Conservation (phyloP, 2,113 vertebrate genomes). For the Helogale parvula region DNA sequence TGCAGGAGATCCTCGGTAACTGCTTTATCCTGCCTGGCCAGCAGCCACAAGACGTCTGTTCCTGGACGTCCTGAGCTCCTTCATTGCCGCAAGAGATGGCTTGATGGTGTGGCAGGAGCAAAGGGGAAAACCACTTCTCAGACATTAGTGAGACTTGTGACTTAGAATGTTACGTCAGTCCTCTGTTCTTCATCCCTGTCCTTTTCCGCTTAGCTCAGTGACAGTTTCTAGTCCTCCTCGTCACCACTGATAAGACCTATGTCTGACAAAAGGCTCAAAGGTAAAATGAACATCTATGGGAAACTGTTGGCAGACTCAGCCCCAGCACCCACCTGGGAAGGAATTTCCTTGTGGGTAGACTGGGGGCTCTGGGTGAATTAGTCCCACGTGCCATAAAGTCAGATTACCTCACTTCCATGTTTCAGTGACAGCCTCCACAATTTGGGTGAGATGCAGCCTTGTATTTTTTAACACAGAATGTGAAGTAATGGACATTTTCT, state of each 20-base stretch:
- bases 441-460: background rate
- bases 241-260: background rate
- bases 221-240: background rate
- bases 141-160: background rate
- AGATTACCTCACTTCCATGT: background rate
- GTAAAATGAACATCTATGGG: background rate
- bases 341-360: background rate
- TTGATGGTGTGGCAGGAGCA: background rate
- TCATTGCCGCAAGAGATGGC: background rate
- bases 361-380: background rate
- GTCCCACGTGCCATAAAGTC: background rate
- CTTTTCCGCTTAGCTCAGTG: background rate
- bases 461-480: constrained; percentile 12
- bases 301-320: background rate
- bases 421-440: background rate
- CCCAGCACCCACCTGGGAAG: background rate
- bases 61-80: background rate
- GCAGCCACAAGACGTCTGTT: background rate
- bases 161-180: background rate
- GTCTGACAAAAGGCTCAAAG: background rate
- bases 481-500: background rate
- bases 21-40: background rate
- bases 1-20: background rate
- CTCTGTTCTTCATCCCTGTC: background rate
- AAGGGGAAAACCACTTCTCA: background rate